These are phyloP conservation scores for Sinelater perroti DNA, from an alignment of 2,888 invertebrate species.

Conservation along the genomic window DNA sequence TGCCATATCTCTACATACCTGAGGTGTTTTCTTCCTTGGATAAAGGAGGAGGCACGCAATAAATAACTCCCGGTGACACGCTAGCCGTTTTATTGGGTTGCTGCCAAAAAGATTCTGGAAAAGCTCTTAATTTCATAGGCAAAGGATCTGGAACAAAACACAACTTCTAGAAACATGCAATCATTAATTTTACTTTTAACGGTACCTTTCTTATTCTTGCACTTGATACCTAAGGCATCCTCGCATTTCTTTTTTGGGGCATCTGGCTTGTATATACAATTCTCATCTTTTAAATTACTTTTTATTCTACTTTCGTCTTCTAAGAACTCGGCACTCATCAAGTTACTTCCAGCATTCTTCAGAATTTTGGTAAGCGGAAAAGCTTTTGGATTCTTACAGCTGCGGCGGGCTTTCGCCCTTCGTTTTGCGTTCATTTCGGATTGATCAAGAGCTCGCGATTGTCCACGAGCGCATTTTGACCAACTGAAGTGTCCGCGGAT, in stretches of 20 bases:
- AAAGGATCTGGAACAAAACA: slow-evolving; percentile 58
- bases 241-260: not conserved
- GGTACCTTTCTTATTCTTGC: slow-evolving; percentile 3
- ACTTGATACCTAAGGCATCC: not conserved
- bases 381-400: not conserved
- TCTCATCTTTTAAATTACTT: not conserved
- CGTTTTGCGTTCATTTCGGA: slow-evolving; percentile 14
- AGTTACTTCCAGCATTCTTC: too few relatives aligned
- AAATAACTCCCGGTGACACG: slow-evolving; percentile 59
- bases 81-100: slow-evolving; percentile 62
- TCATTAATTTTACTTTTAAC: too few relatives aligned
- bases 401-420: not conserved
- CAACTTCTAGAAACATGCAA: too few relatives aligned
- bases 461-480: slow-evolving; percentile 8
- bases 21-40: slow-evolving; percentile 23
- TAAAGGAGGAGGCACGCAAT: slow-evolving; percentile 58
- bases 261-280: too few relatives aligned
- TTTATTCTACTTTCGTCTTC: too few relatives aligned
- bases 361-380: too few relatives aligned
- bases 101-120: slow-evolving; percentile 65
- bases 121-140: slow-evolving; percentile 63
- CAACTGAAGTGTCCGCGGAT: slow-evolving; percentile 14
- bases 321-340: too few relatives aligned
- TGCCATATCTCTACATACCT: slow-evolving; percentile 15
- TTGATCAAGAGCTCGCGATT: slow-evolving; percentile 6